These are phyloP conservation scores for Lomographa bimaculata DNA, from an alignment of 2,888 invertebrate species.

Conservation along the genomic window DNA sequence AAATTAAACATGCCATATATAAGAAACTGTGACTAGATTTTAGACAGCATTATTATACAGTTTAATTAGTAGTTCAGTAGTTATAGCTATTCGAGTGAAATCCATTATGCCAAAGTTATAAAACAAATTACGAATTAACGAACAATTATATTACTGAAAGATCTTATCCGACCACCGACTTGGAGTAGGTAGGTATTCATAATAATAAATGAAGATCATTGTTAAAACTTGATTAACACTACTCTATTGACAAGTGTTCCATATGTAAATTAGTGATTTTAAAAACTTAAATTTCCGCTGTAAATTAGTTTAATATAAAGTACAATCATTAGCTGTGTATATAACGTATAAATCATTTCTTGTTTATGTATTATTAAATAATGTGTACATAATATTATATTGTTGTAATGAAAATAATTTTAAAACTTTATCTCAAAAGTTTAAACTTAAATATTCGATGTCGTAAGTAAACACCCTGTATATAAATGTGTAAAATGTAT, in stretches of 20 bases:
- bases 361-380: constrained; percentile 29
- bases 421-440: constrained; percentile 17
- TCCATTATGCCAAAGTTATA: constrained; percentile 51
- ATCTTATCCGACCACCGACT: constrained; percentile 13
- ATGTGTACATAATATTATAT: constrained; percentile 38
- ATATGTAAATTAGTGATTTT: no score
- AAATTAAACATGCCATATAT: no score
- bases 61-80: no score
- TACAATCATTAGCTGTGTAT: constrained; percentile 16
- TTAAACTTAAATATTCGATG: constrained; percentile 20
- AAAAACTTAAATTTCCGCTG: no score
- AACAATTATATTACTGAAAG: constrained; percentile 5
- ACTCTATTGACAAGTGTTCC: no score
- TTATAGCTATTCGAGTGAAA: no score
- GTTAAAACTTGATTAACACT: no score
- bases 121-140: constrained; percentile 20
- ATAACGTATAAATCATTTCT: constrained; percentile 24
- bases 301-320: constrained; percentile 7
- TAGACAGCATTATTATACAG: constrained; percentile 5
- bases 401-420: neutral
- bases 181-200: neutral
- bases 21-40: no score
- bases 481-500: constrained; percentile 23
- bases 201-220: constrained; percentile 11
- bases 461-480: constrained; percentile 15